Evolutionary conservation across 30 jellyfish, hydroid and myxozoan species (phyloP).

Genomic region (Mastigias papua): DNA sequence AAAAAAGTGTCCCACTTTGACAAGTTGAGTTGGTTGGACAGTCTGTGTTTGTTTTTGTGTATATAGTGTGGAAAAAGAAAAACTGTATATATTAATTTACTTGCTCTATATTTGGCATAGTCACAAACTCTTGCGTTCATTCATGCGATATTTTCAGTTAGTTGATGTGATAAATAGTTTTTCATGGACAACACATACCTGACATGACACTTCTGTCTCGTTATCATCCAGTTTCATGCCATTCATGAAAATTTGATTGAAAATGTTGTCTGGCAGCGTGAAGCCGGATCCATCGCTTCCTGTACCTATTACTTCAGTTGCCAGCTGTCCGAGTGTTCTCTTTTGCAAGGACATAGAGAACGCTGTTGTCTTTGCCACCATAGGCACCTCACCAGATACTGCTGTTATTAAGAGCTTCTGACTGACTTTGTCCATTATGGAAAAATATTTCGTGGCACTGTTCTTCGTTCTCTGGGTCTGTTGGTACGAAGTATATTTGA

Average conservation of each 20-base stretch:
- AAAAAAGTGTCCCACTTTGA: too few relatives aligned
- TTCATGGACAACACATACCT: slow-evolving; percentile 4
- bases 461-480: slow-evolving; percentile 59
- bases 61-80: too few relatives aligned
- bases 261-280: slow-evolving; percentile 20
- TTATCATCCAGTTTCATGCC: not conserved
- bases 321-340: slow-evolving; percentile 9
- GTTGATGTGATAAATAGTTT: too few relatives aligned
- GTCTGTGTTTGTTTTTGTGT: too few relatives aligned
- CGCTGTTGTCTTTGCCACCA: slow-evolving; percentile 41
- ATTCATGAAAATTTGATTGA: slow-evolving; percentile 9
- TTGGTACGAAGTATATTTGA: not conserved
- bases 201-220: slow-evolving; percentile 55
- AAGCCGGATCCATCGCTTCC: slow-evolving; percentile 42
- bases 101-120: too few relatives aligned
- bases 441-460: slow-evolving; percentile 20
- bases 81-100: too few relatives aligned
- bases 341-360: slow-evolving; percentile 44
- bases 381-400: slow-evolving; percentile 69
- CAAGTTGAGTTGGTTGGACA: too few relatives aligned
- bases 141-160: too few relatives aligned
- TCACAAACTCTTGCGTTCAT: too few relatives aligned
- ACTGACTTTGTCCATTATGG: slow-evolving; percentile 37
- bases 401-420: slow-evolving; percentile 24
- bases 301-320: slow-evolving; percentile 16